These are phyloP conservation scores for Smittia aterrima DNA, from an alignment of 2,888 invertebrate species.

Conservation along the genomic window DNA sequence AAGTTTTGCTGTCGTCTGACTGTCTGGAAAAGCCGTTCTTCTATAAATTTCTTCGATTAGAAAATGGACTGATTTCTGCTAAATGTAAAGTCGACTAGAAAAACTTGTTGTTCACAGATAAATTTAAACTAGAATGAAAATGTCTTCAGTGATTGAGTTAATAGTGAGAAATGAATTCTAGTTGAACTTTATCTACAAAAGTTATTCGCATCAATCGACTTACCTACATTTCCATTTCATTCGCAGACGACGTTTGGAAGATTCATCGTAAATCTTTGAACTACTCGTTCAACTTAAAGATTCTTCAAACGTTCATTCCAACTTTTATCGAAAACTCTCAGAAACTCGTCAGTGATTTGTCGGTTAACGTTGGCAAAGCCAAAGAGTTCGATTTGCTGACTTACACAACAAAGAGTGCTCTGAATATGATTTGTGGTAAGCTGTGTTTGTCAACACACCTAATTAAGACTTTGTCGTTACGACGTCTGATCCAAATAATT, in stretches of 20 bases:
- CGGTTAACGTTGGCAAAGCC: constrained; percentile 35
- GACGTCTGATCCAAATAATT: not conserved
- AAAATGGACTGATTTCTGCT: constrained; percentile 38
- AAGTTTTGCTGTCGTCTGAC: constrained; percentile 24
- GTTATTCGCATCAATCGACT: not conserved
- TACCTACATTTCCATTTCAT: too few relatives aligned
- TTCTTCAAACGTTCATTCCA: constrained; percentile 44
- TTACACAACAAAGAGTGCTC: constrained; percentile 40
- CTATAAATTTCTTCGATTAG: constrained; percentile 34
- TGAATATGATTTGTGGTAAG: constrained; percentile 44
- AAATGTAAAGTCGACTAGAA: constrained; percentile 17
- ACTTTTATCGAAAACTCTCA: constrained; percentile 43
- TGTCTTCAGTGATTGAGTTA: too few relatives aligned
- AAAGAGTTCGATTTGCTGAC: constrained; percentile 42
- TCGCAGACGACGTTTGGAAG: constrained; percentile 43
- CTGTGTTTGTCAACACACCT: not conserved
- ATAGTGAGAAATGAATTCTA: too few relatives aligned
- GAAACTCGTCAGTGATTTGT: constrained; percentile 43
- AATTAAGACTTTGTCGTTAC: too few relatives aligned
- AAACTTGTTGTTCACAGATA: not conserved
- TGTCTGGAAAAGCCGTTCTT: constrained; percentile 40
- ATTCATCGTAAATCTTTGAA: constrained; percentile 44
- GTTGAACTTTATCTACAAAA: not conserved
- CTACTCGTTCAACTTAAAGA: constrained; percentile 44
- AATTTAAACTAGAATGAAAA: not conserved